Evolutionary conservation across 2,888 invertebrate species (phyloP).

Genomic region (Eurytoma californica): DNA sequence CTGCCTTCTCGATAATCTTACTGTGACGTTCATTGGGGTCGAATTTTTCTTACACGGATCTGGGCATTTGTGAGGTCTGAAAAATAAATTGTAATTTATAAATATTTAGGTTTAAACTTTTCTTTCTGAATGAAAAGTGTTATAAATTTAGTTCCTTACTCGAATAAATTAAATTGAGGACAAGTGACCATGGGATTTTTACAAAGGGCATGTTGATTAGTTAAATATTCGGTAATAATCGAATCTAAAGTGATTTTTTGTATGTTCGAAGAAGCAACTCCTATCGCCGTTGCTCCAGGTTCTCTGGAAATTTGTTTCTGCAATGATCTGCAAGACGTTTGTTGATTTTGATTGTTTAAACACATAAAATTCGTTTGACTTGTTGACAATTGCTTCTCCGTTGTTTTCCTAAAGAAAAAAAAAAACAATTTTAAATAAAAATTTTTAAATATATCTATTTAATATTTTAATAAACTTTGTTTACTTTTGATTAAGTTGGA

Average conservation of each 20-base stretch:
- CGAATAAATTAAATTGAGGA: constrained; percentile 95
- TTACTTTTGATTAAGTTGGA: constrained; percentile 67
- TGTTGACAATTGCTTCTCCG: constrained; percentile 57
- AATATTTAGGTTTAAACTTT: constrained; percentile 15
- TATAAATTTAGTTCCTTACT: constrained; percentile 77
- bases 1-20: constrained; percentile 71
- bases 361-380: constrained; percentile 25
- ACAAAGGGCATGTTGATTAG: constrained; percentile 98
- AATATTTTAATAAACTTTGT: not conserved
- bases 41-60: constrained; percentile 84
- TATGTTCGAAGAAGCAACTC: constrained; percentile 66
- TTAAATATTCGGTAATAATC: constrained; percentile 96
- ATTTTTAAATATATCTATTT: not conserved
- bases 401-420: constrained; percentile 62
- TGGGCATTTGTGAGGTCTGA: constrained; percentile 96
- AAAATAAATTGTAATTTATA: constrained; percentile 57
- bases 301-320: constrained; percentile 77
- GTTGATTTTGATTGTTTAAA: constrained; percentile 49
- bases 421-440: not conserved
- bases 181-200: constrained; percentile 98
- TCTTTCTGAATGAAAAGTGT: not conserved
- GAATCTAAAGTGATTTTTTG: constrained; percentile 86
- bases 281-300: constrained; percentile 68
- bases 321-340: constrained; percentile 74
- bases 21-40: constrained; percentile 84